Conservation (phyloP, 1,140 invertebrate genomes). For the Drosophila ohnishii region DNA sequence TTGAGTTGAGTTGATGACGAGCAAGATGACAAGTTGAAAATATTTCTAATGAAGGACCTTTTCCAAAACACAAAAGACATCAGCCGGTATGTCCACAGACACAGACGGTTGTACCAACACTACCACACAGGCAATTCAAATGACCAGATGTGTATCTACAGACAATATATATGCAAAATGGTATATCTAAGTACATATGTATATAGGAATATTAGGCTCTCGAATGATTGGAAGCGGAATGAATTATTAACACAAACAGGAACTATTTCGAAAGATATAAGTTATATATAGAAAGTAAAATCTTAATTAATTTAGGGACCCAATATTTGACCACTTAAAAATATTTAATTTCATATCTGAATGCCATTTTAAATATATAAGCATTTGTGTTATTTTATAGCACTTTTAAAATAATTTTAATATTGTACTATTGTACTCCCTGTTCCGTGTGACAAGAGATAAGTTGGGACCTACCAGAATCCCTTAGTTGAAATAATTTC, state of each 20-base stretch:
- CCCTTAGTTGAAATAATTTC: neutral
- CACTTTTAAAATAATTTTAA: neutral
- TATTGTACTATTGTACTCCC: neutral
- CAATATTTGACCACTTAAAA: neutral
- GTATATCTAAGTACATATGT: neutral
- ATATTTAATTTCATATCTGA: neutral
- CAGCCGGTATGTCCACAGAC: conserved; percentile 26
- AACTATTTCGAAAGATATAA: neutral
- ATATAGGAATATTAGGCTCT: neutral
- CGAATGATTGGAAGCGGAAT: too few species aligned
- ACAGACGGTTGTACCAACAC: conserved; percentile 15
- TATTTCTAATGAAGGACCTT: conserved; percentile 82
- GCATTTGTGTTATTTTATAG: neutral
- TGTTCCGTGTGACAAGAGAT: neutral
- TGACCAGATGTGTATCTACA: conserved; percentile 9
- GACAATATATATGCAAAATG: conserved; percentile 5
- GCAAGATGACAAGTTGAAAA: conserved; percentile 81
- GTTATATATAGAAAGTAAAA: too few species aligned
- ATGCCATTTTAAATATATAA: neutral
- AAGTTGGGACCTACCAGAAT: neutral
- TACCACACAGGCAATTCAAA: conserved; percentile 20
- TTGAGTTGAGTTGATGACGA: conserved; percentile 81
- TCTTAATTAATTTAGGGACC: neutral
- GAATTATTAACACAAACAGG: too few species aligned
- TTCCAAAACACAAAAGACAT: conserved; percentile 69